Conservation (phyloP, 53 echinoderm and acorn worm species). For the Zoroaster sp. region DNA sequence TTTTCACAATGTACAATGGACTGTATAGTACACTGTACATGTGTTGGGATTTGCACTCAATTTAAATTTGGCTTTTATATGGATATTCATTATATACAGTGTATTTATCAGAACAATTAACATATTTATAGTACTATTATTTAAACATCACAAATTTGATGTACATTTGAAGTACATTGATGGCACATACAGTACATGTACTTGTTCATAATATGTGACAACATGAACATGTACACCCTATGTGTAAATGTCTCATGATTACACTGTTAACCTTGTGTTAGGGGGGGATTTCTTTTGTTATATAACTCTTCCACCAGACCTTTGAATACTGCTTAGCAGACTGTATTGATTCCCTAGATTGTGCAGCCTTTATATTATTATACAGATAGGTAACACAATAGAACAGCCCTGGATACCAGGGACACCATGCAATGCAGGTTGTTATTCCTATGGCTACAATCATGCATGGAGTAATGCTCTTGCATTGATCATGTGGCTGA, state of each 20-base stretch:
- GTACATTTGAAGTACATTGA: no score
- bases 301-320: not conserved
- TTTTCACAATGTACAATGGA: no score
- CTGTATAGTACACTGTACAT: no score
- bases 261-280: not conserved
- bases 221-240: not conserved
- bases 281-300: constrained; percentile 1
- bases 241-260: not conserved
- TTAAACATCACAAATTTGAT: no score
- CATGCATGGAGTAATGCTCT: not conserved
- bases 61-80: no score
- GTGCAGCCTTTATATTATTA: not conserved
- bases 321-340: not conserved
- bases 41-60: no score
- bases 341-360: not conserved
- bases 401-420: not conserved
- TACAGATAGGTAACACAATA: not conserved
- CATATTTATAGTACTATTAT: no score
- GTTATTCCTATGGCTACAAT: not conserved
- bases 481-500: constrained; percentile 18
- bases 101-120: no score
- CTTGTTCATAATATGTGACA: no score
- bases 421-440: not conserved
- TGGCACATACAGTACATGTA: no score
- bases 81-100: no score